Conservation (phyloP, 2,113 vertebrate species). For the Heptranchias perlo region DNA sequence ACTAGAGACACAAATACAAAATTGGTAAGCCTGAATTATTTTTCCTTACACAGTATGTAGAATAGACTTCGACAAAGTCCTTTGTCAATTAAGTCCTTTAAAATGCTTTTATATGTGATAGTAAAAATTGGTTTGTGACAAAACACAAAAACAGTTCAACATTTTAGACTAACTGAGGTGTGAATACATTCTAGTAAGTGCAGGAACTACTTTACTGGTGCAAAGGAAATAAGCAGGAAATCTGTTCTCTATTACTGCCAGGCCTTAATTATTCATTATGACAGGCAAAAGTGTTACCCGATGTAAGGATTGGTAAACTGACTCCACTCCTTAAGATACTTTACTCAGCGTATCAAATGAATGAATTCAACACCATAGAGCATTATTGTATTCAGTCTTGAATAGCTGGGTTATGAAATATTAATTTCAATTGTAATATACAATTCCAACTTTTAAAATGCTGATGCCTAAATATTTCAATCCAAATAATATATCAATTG, state of each 20-base stretch:
- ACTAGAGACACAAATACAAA: background rate
- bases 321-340: constrained; percentile 35
- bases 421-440: constrained; percentile 32
- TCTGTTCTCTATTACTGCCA: constrained; percentile 30
- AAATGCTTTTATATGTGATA: background rate
- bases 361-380: constrained; percentile 35
- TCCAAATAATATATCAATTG: constrained; percentile 17
- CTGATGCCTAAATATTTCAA: constrained; percentile 13
- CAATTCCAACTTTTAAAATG: constrained; percentile 10
- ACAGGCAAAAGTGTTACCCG: constrained; percentile 34
- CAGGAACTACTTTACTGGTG: background rate
- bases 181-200: background rate
- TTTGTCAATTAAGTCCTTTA: background rate
- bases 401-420: constrained; percentile 33
- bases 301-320: constrained; percentile 36
- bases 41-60: background rate
- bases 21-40: background rate
- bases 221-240: background rate
- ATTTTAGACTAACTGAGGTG: background rate
- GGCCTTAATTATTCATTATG: constrained; percentile 31
- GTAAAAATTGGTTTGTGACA: background rate
- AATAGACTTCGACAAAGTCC: background rate
- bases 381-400: constrained; percentile 26
- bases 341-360: constrained; percentile 34
- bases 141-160: background rate